phyloP scores from a whole-genome alignment of 1,140 invertebrate genomes.

The Sitophilus oryzae region DNA sequence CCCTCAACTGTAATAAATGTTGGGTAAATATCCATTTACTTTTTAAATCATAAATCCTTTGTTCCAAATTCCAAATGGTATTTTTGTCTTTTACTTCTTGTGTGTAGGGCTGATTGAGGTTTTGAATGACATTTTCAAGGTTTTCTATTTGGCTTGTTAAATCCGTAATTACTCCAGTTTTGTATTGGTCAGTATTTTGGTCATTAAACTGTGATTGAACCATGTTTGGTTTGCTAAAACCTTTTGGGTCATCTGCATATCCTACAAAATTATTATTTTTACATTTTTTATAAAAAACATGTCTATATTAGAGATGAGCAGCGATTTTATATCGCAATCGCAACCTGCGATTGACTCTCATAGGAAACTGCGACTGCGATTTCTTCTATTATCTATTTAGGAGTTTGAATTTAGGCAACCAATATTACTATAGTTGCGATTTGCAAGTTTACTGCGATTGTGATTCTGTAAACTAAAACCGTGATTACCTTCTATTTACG shows the following conservation, averaged over 20 bases:
- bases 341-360: no score
- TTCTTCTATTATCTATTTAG: no score
- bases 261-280: neutral
- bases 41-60: slow-evolving; percentile 34
- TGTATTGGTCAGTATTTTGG: slow-evolving; percentile 13
- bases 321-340: no score
- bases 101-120: slow-evolving; percentile 30
- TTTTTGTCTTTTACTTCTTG: slow-evolving; percentile 29
- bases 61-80: slow-evolving; percentile 29
- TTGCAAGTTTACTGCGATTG: no score
- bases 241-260: slow-evolving; percentile 9
- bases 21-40: neutral
- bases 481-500: no score
- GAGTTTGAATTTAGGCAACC: no score
- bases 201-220: slow-evolving; percentile 21
- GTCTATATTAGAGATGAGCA: no score
- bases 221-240: slow-evolving; percentile 15
- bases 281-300: no score
- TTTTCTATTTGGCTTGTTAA: slow-evolving; percentile 33
- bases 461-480: no score
- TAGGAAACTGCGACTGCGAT: no score
- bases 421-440: no score
- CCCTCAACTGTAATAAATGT: neutral
- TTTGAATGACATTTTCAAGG: slow-evolving; percentile 31
- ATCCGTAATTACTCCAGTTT: slow-evolving; percentile 19